Evolutionary conservation across 2,888 invertebrate species (phyloP).

Genomic region (Stenurella melanura): DNA sequence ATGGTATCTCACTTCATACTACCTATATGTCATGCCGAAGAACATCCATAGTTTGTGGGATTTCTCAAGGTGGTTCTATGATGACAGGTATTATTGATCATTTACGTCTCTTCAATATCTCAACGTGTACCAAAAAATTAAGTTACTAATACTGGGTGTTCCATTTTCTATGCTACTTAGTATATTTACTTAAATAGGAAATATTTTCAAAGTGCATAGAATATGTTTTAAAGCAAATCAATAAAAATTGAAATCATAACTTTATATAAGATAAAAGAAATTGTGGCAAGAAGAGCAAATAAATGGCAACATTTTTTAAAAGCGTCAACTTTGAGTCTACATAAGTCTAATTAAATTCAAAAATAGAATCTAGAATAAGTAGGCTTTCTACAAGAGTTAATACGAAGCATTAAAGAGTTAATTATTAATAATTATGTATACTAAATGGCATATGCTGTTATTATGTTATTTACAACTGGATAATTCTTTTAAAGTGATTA

Average conservation of each 20-base stretch:
- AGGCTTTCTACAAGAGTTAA: background rate
- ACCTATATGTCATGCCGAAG: too few relatives aligned
- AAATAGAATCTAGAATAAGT: background rate
- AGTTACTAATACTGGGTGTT: too few relatives aligned
- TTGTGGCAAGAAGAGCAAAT: conserved; percentile 1
- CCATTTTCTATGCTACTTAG: too few relatives aligned
- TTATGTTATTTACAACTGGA: background rate
- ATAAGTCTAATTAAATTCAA: background rate
- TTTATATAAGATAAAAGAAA: background rate
- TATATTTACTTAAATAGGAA: background rate
- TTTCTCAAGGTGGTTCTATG: too few relatives aligned
- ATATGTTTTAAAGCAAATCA: background rate
- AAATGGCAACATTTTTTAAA: background rate
- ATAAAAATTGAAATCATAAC: background rate
- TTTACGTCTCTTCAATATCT: too few relatives aligned
- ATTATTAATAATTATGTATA: background rate
- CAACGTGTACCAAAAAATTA: too few relatives aligned
- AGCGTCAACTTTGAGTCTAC: background rate
- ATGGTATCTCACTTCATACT: too few relatives aligned
- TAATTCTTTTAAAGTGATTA: background rate
- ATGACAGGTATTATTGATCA: too few relatives aligned
- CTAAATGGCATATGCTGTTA: background rate
- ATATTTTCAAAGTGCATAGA: background rate
- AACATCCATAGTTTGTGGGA: too few relatives aligned
- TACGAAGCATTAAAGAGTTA: background rate